These are phyloP conservation scores for Ormyrus rosae DNA, from an alignment of 2,888 invertebrate genomes.

Conservation along the genomic window DNA sequence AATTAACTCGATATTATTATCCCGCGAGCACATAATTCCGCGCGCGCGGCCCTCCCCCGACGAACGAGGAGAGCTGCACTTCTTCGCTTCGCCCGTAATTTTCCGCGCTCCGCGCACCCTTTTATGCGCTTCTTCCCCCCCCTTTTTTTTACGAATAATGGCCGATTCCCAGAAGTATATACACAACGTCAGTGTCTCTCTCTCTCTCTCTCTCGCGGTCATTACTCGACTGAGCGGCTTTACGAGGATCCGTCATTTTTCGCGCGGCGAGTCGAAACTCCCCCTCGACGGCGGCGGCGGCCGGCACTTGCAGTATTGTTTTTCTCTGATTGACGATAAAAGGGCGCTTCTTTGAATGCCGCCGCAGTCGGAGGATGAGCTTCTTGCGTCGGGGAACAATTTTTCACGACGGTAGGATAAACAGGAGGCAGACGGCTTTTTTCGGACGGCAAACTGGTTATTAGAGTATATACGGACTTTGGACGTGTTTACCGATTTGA, in stretches of 20 bases:
- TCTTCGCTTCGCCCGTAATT: constrained; percentile 14
- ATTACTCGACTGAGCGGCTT: not conserved
- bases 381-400: too few relatives aligned
- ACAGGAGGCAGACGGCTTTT: too few relatives aligned
- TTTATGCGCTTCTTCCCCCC: constrained; percentile 13
- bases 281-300: too few relatives aligned
- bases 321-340: not conserved
- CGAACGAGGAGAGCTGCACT: too few relatives aligned
- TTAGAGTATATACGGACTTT: constrained; percentile 9
- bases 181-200: not conserved
- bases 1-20: constrained; percentile 69
- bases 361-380: too few relatives aligned
- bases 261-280: too few relatives aligned
- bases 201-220: too few relatives aligned
- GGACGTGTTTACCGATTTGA: not conserved
- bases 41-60: not conserved
- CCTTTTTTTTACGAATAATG: constrained; percentile 23
- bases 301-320: too few relatives aligned
- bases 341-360: too few relatives aligned
- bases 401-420: too few relatives aligned
- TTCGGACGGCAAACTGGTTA: not conserved
- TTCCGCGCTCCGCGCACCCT: constrained; percentile 27
- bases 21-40: constrained; percentile 61
- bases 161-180: constrained; percentile 26
- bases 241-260: constrained; percentile 34